These are phyloP conservation scores for Pomacea maculata DNA, from an alignment of 1,140 invertebrate species.

Conservation along the genomic window DNA sequence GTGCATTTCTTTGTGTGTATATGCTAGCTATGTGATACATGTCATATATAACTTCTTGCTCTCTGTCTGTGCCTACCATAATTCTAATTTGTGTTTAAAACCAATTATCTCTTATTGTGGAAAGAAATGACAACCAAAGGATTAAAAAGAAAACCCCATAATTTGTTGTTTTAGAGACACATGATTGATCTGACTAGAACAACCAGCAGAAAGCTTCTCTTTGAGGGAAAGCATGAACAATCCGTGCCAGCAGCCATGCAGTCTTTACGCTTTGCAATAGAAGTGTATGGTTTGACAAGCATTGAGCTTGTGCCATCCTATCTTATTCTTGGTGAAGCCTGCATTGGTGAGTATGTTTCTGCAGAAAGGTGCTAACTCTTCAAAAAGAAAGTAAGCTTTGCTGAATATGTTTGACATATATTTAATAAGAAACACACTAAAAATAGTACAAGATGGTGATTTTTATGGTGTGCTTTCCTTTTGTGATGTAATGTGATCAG, in stretches of 20 bases:
- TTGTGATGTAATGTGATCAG: too few species aligned
- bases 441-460: too few species aligned
- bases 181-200: slow-evolving; percentile 64
- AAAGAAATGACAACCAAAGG: background rate
- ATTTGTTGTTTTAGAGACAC: slow-evolving; percentile 47
- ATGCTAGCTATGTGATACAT: too few species aligned
- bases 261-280: slow-evolving; percentile 63
- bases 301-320: slow-evolving; percentile 67
- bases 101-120: background rate
- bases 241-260: slow-evolving; percentile 66
- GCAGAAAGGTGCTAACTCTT: too few species aligned
- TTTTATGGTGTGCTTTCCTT: too few species aligned
- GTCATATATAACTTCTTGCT: background rate
- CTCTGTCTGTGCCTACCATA: background rate
- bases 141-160: too few species aligned
- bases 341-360: slow-evolving; percentile 55
- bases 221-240: slow-evolving; percentile 65
- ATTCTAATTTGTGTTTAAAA: background rate
- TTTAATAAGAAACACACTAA: too few species aligned
- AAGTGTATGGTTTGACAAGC: slow-evolving; percentile 63
- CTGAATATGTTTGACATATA: too few species aligned
- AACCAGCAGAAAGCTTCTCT: slow-evolving; percentile 64
- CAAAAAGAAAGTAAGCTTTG: too few species aligned
- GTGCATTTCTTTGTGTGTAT: background rate
- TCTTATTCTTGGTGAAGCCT: slow-evolving; percentile 65